Evolutionary conservation across 2,797 vertebrate species (phyloP), one percentile per base, ranked within the genome.

Genomic region (Muscicapa striata): DNA sequence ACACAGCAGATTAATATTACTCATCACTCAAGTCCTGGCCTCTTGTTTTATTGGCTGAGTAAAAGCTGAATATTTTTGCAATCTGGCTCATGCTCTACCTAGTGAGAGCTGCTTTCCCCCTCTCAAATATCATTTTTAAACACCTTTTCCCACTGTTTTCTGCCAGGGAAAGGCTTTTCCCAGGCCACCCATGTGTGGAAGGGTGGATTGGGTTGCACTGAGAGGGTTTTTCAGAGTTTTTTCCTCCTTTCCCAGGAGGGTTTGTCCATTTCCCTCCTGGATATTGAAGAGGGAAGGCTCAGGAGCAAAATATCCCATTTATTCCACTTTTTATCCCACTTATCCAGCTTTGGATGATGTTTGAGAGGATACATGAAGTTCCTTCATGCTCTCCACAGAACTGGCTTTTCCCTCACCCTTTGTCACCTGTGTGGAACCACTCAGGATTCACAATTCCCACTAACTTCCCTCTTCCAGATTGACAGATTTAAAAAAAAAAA

Each of bases 391-490:
- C 29, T 54, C 6, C 21, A 26, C 40, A 55, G 13, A 55, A 27
- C 1, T 54, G 21, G 18, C 21, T 61, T 63, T 72, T 29, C 30
- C 49, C 41, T 21, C 34, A 73, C 24, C 41, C 34, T 3, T 40
- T n/a, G 3, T 27, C 48, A 72, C n/a, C 23, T 4, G 20, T 0
- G 0, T 24, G 34, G 30, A 45, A 55, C 7, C 9, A 10, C 24
- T 57, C 51, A 64, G 24, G 13, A 40, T 40, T 48, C 41, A 77
- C 34, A 34, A 34, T 34, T 34, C 34, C 34, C 34, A 34, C 34
- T 8, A 34, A 34, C 34, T 34, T 34, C 34, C 34, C 34, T 34
- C 34, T 34, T 34, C 34, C 34, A 34, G 43, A 4, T 1, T 72
- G 78, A 24, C 10, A 43, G 9, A 36, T 72, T 81, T 21, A 14